A percentile compares a stretch with the other conserved stretches of the same genome.
Conservation (phyloP, 2,113 vertebrate genomes). For the rabbit (Oryctolagus cuniculus) region mOryCun1.1 NC_091442.1:48777001-48777500, state of each 20-base stretch:
- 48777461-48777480: background rate
- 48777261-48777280: background rate
- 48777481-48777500: background rate
- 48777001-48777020: no score
- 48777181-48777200: no score
- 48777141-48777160: no score
- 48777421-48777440: background rate
- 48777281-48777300: background rate
- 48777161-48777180: no score
- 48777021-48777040: no score
- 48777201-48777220: background rate
- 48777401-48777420: background rate
- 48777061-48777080: no score
- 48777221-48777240: background rate
- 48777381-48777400: background rate
- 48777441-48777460: background rate
- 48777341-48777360: background rate
- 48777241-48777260: background rate
- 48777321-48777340: no score
- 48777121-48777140: no score
- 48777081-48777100: no score
- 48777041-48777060: no score
- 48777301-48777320: background rate
- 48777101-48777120: no score
- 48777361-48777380: background rate